Conservation (phyloP, 2,888 invertebrate genomes). For the Pristionchus entomophagus region DNA sequence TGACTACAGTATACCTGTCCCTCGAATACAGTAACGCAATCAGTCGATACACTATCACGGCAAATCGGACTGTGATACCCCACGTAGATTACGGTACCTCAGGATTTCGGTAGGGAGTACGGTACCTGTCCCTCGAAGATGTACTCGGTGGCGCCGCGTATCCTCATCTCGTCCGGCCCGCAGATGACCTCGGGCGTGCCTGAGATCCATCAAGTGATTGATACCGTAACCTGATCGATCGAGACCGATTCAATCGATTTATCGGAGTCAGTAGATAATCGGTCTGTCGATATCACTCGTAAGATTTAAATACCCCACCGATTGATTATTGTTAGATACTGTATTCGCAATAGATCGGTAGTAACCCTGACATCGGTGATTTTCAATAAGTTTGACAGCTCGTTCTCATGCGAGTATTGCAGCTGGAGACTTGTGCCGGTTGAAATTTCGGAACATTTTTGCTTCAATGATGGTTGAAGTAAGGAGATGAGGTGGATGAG, state of each 20-base stretch:
- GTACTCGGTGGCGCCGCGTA: conserved; percentile 52
- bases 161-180: conserved; percentile 59
- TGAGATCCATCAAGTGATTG: not conserved
- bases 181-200: conserved; percentile 60
- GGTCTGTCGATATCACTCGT: too few species aligned
- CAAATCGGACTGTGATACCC: too few species aligned
- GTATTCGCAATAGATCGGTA: too few species aligned
- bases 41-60: not conserved
- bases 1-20: not conserved
- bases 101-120: not conserved
- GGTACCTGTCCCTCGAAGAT: conserved; percentile 63
- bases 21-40: not conserved
- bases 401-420: too few species aligned
- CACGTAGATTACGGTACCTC: not conserved
- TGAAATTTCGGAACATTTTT: not conserved
- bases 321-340: not conserved
- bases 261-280: too few species aligned
- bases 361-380: too few species aligned
- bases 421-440: too few species aligned
- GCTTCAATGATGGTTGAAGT: not conserved
- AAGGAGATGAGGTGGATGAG: not conserved
- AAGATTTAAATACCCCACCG: too few species aligned
- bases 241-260: too few species aligned
- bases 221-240: not conserved
- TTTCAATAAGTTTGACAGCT: too few species aligned